Evolutionary conservation across 2,797 vertebrate genomes (phyloP).

Genomic region (Orestias chungarensis): DNA sequence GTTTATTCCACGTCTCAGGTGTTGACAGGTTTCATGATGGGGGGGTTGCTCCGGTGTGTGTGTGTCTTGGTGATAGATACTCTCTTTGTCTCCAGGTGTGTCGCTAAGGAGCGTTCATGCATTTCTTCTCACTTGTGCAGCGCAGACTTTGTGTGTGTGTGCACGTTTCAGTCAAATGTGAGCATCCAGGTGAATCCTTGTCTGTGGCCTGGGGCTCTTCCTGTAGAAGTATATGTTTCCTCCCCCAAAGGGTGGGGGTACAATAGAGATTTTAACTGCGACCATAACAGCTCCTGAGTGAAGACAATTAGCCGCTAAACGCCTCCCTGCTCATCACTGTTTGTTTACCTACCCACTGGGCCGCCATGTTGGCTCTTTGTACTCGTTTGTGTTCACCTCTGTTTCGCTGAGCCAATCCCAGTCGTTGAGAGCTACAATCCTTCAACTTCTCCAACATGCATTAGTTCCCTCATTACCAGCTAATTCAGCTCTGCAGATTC

Average conservation of each 20-base stretch:
- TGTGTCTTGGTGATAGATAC: slow-evolving; percentile 46
- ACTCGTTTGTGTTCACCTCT: slow-evolving; percentile 12
- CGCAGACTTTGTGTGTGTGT: slow-evolving; percentile 20
- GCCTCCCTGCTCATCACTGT: slow-evolving; percentile 64
- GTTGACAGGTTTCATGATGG: slow-evolving; percentile 65
- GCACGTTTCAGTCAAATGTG: slow-evolving; percentile 15
- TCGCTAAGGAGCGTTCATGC: slow-evolving; percentile 39
- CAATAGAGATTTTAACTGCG: slow-evolving; percentile 69
- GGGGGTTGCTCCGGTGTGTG: slow-evolving; percentile 29
- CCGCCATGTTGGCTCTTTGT: slow-evolving; percentile 61
- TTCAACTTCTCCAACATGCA: too few species aligned
- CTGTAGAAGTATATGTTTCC: slow-evolving; percentile 77
- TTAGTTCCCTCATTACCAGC: too few species aligned
- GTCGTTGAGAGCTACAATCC: too few species aligned
- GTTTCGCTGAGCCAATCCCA: background rate
- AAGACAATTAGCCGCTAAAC: slow-evolving; percentile 79
- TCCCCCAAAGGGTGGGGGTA: slow-evolving; percentile 43
- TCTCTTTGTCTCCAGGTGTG: slow-evolving; percentile 64
- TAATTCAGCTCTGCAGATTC: too few species aligned
- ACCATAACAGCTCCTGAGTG: slow-evolving; percentile 74
- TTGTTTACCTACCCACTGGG: slow-evolving; percentile 65
- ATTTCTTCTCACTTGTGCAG: slow-evolving; percentile 33
- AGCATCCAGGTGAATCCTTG: slow-evolving; percentile 42
- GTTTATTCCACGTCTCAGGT: slow-evolving; percentile 66
- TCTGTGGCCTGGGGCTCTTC: slow-evolving; percentile 77